phyloP scores from a whole-genome alignment of 1,140 invertebrate species.

The Aphelenchoides fujianensis region DNA sequence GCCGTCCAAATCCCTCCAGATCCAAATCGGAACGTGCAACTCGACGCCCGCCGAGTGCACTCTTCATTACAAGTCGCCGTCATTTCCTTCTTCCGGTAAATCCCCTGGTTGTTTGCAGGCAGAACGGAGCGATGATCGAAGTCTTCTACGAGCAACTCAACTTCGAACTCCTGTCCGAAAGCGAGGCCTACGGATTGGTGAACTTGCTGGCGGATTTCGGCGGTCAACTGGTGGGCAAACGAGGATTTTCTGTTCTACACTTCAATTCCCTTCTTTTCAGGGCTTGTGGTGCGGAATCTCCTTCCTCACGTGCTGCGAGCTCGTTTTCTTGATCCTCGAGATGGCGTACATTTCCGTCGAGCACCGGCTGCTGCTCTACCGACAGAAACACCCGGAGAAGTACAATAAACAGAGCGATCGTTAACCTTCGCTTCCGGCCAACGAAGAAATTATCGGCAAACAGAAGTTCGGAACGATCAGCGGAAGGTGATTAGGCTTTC shows the following conservation, averaged over 20 bases:
- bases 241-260: neutral
- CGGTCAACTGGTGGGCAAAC: constrained; percentile 42
- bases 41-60: constrained; percentile 51
- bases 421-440: no score
- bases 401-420: neutral
- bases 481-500: no score
- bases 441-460: no score
- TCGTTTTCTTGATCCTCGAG: constrained; percentile 54
- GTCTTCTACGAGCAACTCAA: constrained; percentile 59
- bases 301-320: constrained; percentile 57
- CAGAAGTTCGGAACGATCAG: no score
- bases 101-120: constrained; percentile 40
- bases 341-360: constrained; percentile 48
- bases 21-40: constrained; percentile 52
- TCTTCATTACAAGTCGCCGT: constrained; percentile 52
- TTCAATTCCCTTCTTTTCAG: constrained; percentile 9
- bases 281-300: constrained; percentile 56
- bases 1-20: constrained; percentile 52
- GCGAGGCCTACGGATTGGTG: constrained; percentile 55
- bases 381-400: neutral
- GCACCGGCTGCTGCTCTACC: constrained; percentile 31
- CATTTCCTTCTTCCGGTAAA: no score
- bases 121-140: constrained; percentile 59
- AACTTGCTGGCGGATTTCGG: constrained; percentile 57
- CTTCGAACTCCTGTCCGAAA: constrained; percentile 57